phyloP scores from a whole-genome alignment of 2,797 vertebrate genomes.

The Etheostoma nigrum region DNA sequence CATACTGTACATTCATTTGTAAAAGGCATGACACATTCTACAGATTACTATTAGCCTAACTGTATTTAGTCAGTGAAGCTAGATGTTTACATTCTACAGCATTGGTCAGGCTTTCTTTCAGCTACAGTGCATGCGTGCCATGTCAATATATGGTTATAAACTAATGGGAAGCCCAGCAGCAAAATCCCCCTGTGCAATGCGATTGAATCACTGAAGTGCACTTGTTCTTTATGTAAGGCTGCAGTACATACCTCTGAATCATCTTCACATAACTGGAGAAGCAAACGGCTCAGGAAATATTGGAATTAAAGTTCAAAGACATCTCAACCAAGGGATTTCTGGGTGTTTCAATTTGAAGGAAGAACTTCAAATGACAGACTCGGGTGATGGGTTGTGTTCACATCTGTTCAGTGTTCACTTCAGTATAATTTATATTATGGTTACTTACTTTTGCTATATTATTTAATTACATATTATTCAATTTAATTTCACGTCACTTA shows the following conservation, averaged over 20 bases:
- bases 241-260: conserved; percentile 40
- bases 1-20: background rate
- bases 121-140: conserved; percentile 28
- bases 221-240: conserved; percentile 39
- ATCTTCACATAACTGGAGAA: conserved; percentile 58
- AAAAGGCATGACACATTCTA: background rate
- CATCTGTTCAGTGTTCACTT: conserved; percentile 41
- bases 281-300: conserved; percentile 29
- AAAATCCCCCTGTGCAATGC: conserved; percentile 26
- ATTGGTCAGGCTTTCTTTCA: conserved; percentile 25
- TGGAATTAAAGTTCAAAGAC: conserved; percentile 51
- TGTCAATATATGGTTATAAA: conserved; percentile 57
- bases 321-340: conserved; percentile 17
- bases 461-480: too few relatives aligned
- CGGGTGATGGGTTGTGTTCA: conserved; percentile 47
- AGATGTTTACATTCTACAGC: conserved; percentile 25
- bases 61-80: background rate
- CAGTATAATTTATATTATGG: too few relatives aligned
- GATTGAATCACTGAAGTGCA: conserved; percentile 53
- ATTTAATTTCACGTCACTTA: too few relatives aligned
- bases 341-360: conserved; percentile 24
- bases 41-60: background rate
- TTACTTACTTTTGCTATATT: too few relatives aligned
- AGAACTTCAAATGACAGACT: conserved; percentile 53
- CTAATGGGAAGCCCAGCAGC: conserved; percentile 36